Base-by-base conservation (phyloP, 1,140 invertebrate genomes). In the Forficula auricularia region DNA sequence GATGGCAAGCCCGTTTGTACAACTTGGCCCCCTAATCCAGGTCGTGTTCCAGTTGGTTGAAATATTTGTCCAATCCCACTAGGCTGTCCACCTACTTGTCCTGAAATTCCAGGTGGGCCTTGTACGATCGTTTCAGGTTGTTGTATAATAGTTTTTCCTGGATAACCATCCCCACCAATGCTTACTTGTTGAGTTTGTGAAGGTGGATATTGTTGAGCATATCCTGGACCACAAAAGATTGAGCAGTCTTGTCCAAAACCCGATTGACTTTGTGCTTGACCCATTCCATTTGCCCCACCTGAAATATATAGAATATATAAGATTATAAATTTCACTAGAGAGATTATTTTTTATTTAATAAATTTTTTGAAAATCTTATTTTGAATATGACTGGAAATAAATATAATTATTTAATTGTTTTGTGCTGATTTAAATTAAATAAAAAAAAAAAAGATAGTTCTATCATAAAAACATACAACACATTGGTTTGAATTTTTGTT, bases 221-320 rank as follows among this genome's bases (percentile, higher is more conserved):
- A 37, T 16, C 33, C 38, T 35, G 52, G 54, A 39, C 53, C 55
- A n/a, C 49, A 53, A 48, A 63, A 69, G 19, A 56, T 60, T 38
- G 64, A 60, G 42, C 66, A 67, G 12, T 57, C 58, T 8, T 46
- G 52, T 12, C 55, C 51, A 20, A 58, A 57, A 3, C 59, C 60
- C 6, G 66, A 65, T 57, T 68, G 68, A 64, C 81, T 84, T 62
- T 85, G 81, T 1, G 79, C 79, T 65, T 82, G 78, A 2, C 79
- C 79, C 76, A 83, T 82, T 43, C 79, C 79, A 55, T 71, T 76
- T 19, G 58, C 72, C 15, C 75, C 76, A 65, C 68, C 77, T 79
- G 40, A 48, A 61, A 27, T 27, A 27, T 27, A 27, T 27, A 27
- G 10, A 27, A 27, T 27, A 27, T 6, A 27, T 27, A 6, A 4